Evolutionary conservation across 2,113 vertebrate species (phyloP).

Genomic region (Oenanthe oenanthe): DNA sequence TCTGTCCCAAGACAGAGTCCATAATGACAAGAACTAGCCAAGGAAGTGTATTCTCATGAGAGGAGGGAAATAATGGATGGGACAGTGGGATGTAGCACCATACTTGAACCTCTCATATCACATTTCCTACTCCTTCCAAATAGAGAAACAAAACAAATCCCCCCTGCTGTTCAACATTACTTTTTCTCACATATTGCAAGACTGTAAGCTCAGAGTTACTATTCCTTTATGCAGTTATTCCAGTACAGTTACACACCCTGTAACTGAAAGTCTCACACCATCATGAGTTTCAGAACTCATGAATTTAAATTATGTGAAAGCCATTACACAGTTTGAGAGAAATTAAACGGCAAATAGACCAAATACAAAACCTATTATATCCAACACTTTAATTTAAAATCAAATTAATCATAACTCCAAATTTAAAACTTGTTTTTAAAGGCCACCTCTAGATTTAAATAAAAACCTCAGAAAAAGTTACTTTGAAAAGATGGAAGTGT

Average conservation of each 20-base stretch:
- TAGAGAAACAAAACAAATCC: accelerated
- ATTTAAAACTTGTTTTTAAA: not conserved
- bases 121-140: not conserved
- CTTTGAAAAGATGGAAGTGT: not conserved
- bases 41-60: not conserved
- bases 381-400: not conserved
- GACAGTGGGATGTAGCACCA: not conserved
- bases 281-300: not conserved
- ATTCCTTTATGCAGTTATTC: not conserved
- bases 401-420: not conserved
- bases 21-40: not conserved
- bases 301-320: not conserved
- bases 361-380: not conserved
- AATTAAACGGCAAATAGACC: not conserved
- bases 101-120: not conserved
- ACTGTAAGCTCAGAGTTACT: not conserved
- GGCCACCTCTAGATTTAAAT: not conserved
- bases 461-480: not conserved
- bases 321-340: not conserved
- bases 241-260: not conserved
- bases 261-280: not conserved
- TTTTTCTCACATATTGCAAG: not conserved
- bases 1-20: not conserved
- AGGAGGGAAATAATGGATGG: not conserved
- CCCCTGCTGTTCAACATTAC: not conserved